Evolutionary conservation across 2,797 vertebrate genomes (phyloP).

Genomic region (Aeoliscus strigatus): DNA sequence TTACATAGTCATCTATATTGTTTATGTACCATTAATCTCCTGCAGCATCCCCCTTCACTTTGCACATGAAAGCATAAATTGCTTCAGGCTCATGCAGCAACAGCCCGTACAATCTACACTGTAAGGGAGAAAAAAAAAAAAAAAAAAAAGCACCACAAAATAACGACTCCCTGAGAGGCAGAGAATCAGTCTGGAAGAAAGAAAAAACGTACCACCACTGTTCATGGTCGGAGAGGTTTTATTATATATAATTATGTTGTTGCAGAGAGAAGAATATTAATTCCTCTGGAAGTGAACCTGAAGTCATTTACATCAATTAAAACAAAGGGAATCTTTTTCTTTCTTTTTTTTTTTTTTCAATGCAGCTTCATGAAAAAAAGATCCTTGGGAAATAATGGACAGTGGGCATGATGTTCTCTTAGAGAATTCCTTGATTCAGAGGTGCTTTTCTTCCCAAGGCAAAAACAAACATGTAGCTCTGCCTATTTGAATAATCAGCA

Average conservation of each 20-base stretch:
- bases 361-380: constrained; percentile 52
- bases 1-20: constrained; percentile 60
- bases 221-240: constrained; percentile 27
- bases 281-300: no score
- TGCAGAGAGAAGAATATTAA: constrained; percentile 49
- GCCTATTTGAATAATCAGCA: constrained; percentile 58
- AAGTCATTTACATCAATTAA: constrained; percentile 70
- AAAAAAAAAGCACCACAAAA: constrained; percentile 23
- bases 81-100: constrained; percentile 64
- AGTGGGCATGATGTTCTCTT: no score
- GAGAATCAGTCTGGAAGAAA: constrained; percentile 2
- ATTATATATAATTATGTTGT: constrained; percentile 36
- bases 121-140: constrained; percentile 28
- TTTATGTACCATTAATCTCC: constrained; percentile 74
- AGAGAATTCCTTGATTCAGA: constrained; percentile 35
- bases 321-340: constrained; percentile 67
- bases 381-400: constrained; percentile 47
- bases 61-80: constrained; percentile 66
- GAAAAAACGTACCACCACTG: constrained; percentile 15
- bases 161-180: constrained; percentile 21
- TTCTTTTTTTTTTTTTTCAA: no score
- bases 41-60: constrained; percentile 43
- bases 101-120: constrained; percentile 41
- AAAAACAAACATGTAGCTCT: constrained; percentile 54
- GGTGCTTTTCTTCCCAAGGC: constrained; percentile 41